phyloP scores from a whole-genome alignment of 1,140 invertebrate species.

The Holotrichia oblita region DNA sequence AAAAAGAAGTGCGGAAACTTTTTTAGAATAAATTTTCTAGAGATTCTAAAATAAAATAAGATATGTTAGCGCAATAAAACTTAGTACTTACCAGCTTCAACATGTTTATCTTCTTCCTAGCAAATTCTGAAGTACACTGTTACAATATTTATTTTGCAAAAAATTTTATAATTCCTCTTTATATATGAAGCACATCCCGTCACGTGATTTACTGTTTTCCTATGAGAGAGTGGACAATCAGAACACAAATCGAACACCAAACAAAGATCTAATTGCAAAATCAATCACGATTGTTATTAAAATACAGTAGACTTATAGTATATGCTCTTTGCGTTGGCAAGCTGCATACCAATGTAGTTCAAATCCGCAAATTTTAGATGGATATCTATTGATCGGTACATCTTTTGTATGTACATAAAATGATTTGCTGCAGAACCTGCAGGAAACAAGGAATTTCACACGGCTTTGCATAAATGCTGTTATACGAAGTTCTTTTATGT shows the following conservation, averaged over 20 bases:
- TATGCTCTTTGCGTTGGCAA: background rate
- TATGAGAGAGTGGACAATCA: background rate
- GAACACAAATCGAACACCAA: background rate
- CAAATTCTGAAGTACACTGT: background rate
- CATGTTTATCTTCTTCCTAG: background rate
- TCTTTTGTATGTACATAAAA: background rate
- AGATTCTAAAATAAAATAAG: too few relatives aligned
- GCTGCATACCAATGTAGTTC: constrained; percentile 11
- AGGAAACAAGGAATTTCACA: background rate
- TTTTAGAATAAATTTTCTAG: background rate
- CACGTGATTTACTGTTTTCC: constrained; percentile 8
- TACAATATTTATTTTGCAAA: background rate
- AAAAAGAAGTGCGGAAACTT: background rate
- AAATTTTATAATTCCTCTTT: background rate
- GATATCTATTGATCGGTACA: background rate
- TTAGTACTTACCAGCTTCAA: background rate
- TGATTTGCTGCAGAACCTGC: background rate
- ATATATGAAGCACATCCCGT: constrained; percentile 7
- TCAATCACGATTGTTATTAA: constrained; percentile 32
- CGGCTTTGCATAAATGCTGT: background rate
- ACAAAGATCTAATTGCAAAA: constrained; percentile 18
- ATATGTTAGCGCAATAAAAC: too few relatives aligned
- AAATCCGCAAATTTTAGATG: constrained; percentile 4
- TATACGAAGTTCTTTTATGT: background rate
- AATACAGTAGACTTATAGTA: background rate